Evolutionary conservation across 1,140 invertebrate species (phyloP), one percentile per base, ranked within the genome.

Genomic region (Rhyacophila brunnea): DNA sequence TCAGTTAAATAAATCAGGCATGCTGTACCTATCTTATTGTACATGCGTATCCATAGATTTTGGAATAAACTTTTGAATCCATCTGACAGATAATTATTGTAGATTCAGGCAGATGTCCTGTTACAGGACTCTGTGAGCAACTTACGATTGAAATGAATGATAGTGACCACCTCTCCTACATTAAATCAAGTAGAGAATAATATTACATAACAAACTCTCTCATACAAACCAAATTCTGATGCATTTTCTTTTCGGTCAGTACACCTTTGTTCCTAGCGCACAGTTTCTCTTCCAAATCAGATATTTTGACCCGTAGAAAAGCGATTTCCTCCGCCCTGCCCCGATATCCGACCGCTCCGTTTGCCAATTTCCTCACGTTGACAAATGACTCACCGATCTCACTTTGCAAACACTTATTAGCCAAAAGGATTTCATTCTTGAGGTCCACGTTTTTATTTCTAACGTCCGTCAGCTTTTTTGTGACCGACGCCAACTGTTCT

Each of bases 271-370:
- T 48, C 70, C 70, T 46, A 77, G 79, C 20, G 40, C 69, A 76
- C 11, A 88, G 62, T 67, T 83, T 87, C 17, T 80, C 77, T 62
- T 83, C 83, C 0, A 88, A 64, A 57, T 89, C 85, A 11, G 68
- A 68, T 38, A 88, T 73, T 74, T 84, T 87, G 55, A 83, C 79
- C 65, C 87, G 85, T 18, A 89, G 68, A 20, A 82, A 72, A 11
- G 81, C 67, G 54, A 90, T 87, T 67, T 88, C 85, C 62, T 89
- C 85, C 1, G 87, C 85, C 62, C 87, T 78, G 6, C 88, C 87
- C 60, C 86, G 83, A 87, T 87, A 89, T 28, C 78, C 78, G 32
- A 73, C 74, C 11, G 75, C 59, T 70, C 78, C 74, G 42, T 73
- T 71, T 58, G 74, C 74, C 43, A 78, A 59, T 34, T 78, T 74